Base-by-base conservation (phyloP, 2,888 invertebrate genomes). In the Scaptomyza flava region DNA sequence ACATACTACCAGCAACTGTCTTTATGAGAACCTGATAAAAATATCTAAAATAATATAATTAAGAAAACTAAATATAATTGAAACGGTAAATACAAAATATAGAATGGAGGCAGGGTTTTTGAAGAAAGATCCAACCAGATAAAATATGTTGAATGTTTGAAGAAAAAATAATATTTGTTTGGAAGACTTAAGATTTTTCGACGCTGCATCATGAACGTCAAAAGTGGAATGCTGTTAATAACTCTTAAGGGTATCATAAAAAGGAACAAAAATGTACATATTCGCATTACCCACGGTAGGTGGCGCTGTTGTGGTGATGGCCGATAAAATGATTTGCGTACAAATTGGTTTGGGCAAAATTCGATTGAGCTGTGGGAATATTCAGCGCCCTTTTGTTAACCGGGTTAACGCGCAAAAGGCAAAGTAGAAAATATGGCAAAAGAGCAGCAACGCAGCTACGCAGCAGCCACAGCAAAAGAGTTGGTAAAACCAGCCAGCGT, bases 281-380 rank as follows among this genome's bases (percentile, higher is more conserved):
- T 71, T 74, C 63, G 33, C 76, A 68, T 70, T 67, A 64, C 53
- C 61, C 67, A 68, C 68, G 56, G 58, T 64, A 71, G 71, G 63
- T 71, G 64, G 56, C 73, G 66, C 67, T 77, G 63, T 57, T 52
- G 48, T 56, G 60, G 51, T 31, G 17, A 14, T 82, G 67, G 65
- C 76, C 79, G 74, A 83, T 89, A 88, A 89, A 89, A 89, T 89
- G 87, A 88, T 89, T 88, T 88, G 85, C 86, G 89, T 89, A 88
- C 86, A 90, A 90, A 90, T 89, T 88, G 88, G 82, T 83, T 89
- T 70, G 78, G 80, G 79, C 77, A 57, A 85, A 88, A 90, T 84
- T 88, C 89, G 84, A 89, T 89, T 87, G 86, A 84, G 83, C 79
- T 86, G 80, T 79, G 87, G 82, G 86, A 88, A 87, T 88, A 77